A percentile compares a stretch with the other conserved stretches of the same genome.
Conservation (phyloP, 2,797 vertebrate genomes). For the Selene dorsalis region DNA sequence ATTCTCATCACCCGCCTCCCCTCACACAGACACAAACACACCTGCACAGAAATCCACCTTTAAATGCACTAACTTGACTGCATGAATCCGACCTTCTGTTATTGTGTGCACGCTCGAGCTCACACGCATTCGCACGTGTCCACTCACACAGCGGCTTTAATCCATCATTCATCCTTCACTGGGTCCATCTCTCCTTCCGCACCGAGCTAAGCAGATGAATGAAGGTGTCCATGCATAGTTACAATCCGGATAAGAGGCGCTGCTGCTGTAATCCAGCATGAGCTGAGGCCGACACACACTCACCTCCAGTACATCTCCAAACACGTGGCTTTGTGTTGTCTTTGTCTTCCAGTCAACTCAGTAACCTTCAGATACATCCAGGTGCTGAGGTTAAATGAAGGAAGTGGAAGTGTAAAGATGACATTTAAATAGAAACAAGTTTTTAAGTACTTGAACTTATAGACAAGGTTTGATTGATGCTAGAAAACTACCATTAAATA, state of each 20-base stretch:
- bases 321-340: conserved; percentile 48
- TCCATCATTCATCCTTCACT: conserved; percentile 55
- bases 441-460: too few relatives aligned
- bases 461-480: not conserved
- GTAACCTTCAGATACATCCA: not conserved
- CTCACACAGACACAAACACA: conserved; percentile 25
- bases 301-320: conserved; percentile 47
- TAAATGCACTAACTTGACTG: conserved; percentile 4
- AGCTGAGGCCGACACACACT: conserved; percentile 51
- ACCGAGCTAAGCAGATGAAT: conserved; percentile 65
- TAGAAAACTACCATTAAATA: not conserved
- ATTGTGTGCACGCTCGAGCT: conserved; percentile 6
- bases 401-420: not conserved
- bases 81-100: conserved; percentile 15
- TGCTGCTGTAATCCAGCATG: conserved; percentile 60
- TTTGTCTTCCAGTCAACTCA: conserved; percentile 31
- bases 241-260: conserved; percentile 59
- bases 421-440: too few relatives aligned
- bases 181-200: conserved; percentile 46
- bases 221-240: conserved; percentile 63
- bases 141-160: conserved; percentile 50
- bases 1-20: conserved; percentile 6
- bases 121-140: conserved; percentile 21
- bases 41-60: conserved; percentile 13
- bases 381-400: not conserved